Evolutionary conservation across 2,888 invertebrate genomes (phyloP).

Genomic region (Agriotes lineatus): DNA sequence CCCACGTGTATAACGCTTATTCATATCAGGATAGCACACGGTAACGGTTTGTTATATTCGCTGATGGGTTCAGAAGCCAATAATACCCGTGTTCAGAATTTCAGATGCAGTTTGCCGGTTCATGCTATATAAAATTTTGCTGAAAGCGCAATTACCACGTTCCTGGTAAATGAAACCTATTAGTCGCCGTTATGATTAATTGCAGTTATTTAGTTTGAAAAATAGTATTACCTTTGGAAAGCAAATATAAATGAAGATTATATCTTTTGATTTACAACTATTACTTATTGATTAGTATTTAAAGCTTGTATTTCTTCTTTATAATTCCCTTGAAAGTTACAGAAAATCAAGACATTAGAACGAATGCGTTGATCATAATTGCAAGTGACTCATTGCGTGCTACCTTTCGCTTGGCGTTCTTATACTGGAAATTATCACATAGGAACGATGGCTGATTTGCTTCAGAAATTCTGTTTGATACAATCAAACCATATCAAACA

Average conservation of each 20-base stretch:
- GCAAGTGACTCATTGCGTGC: slow-evolving; percentile 24
- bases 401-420: slow-evolving; percentile 8
- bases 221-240: too few species aligned
- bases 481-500: slow-evolving; percentile 12
- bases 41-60: slow-evolving; percentile 2
- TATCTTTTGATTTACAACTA: too few species aligned
- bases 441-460: slow-evolving; percentile 1
- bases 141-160: neutral
- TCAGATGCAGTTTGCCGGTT: neutral
- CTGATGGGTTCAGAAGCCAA: neutral
- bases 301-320: neutral
- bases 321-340: neutral
- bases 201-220: too few species aligned
- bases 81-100: neutral
- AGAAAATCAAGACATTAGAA: slow-evolving; percentile 18
- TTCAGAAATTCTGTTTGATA: slow-evolving; percentile 10
- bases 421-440: slow-evolving; percentile 9
- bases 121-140: neutral
- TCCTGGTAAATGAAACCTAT: too few species aligned
- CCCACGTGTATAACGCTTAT: neutral
- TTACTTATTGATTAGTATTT: too few species aligned
- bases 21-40: neutral
- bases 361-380: neutral
- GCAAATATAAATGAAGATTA: too few species aligned
- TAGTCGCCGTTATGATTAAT: too few species aligned